Percentiles rank a stretch among this genome's conserved stretches.
Conservation (phyloP, 2,888 invertebrate genomes). For the Lomographa bimaculata region DNA sequence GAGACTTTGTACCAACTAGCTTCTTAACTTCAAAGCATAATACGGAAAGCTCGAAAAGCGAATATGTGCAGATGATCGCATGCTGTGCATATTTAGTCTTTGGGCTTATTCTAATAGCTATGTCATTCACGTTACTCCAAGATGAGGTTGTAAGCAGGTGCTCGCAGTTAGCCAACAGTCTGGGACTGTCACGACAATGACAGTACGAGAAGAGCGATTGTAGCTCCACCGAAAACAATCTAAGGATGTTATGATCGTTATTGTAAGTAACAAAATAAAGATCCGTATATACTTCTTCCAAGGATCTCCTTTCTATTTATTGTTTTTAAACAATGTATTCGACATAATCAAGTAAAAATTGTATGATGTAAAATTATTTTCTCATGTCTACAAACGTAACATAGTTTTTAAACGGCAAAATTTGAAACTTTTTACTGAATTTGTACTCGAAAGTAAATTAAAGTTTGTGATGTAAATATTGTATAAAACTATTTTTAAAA, state of each 20-base stretch:
- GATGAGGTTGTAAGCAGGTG: constrained; percentile 90
- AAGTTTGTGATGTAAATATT: constrained; percentile 76
- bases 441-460: constrained; percentile 68
- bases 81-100: constrained; percentile 91
- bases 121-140: constrained; percentile 93
- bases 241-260: constrained; percentile 81
- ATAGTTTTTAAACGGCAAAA: constrained; percentile 46
- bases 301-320: constrained; percentile 47
- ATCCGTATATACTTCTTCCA: constrained; percentile 43
- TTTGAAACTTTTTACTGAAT: constrained; percentile 73
- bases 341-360: constrained; percentile 49
- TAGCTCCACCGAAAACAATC: constrained; percentile 71
- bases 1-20: constrained; percentile 88
- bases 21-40: constrained; percentile 72
- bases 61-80: constrained; percentile 89
- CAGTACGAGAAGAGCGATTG: constrained; percentile 79
- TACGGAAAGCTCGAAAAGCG: constrained; percentile 70
- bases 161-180: constrained; percentile 87
- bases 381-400: constrained; percentile 55
- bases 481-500: constrained; percentile 78
- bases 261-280: constrained; percentile 50
- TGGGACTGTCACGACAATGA: constrained; percentile 87
- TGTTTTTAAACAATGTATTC: constrained; percentile 43
- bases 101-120: constrained; percentile 91
- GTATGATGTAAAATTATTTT: constrained; percentile 67